phyloP scores from a whole-genome alignment of 2,113 vertebrate species.

The Prunella himalayana region DNA sequence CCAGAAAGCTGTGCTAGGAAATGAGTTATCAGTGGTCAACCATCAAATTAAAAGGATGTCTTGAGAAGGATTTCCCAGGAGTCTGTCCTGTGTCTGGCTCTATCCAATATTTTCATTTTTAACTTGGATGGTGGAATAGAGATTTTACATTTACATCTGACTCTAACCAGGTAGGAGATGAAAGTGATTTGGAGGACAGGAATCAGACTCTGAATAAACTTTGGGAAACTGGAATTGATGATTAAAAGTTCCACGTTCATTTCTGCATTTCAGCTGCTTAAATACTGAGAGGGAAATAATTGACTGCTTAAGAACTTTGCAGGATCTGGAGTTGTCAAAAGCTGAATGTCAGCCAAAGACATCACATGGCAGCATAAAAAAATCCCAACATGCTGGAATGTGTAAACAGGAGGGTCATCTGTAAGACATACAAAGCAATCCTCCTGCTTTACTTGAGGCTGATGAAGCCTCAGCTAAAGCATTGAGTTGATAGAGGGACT shows the following conservation, averaged over 20 bases:
- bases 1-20: not conserved
- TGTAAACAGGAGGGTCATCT: not conserved
- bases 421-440: not conserved
- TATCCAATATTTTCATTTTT: slow-evolving; percentile 6
- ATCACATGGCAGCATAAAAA: not conserved
- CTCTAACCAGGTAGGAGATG: not conserved
- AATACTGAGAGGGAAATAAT: not conserved
- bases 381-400: not conserved
- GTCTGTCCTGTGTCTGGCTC: not conserved
- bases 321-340: not conserved
- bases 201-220: not conserved
- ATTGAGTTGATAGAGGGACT: not conserved
- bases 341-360: slow-evolving; percentile 1
- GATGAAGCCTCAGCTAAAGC: not conserved
- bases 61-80: not conserved
- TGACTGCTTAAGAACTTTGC: not conserved
- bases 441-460: not conserved
- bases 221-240: not conserved
- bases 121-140: not conserved
- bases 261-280: slow-evolving; percentile 11
- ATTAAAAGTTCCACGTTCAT: too few species aligned
- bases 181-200: not conserved
- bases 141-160: not conserved
- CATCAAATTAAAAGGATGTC: not conserved
- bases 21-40: not conserved